Evolutionary conservation across 2,113 vertebrate species (phyloP), one percentile per base, ranked within the genome.

Genomic region (Rattus rattus): DNA sequence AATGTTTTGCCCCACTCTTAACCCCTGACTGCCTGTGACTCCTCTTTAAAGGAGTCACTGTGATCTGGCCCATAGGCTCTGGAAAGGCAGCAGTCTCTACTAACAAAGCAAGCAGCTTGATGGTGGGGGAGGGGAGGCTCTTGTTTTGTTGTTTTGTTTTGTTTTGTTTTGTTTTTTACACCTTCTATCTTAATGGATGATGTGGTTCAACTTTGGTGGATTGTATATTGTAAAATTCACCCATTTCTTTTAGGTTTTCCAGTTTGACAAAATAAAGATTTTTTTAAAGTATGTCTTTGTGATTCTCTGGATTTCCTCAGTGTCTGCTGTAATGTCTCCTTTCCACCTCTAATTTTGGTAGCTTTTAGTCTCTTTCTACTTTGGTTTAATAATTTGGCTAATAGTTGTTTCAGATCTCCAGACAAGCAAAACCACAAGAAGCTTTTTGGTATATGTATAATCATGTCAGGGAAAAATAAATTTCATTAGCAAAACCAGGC

Each of bases 401-500:
- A 33, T 19, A 79, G 16, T 79, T 79, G 12, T 79, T 96, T 93
- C 52, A 94, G 54, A 79, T 93, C 12, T 52, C 1, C 22, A 24
- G 10, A 94, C 13, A 90, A 92, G 90, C 43, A 90, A 98, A 95
- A 67, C n/a, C 54, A 92, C 67, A 67, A 92, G 77, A 63, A 24
- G 2, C 39, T 85, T 39, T 30, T 91, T 69, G 76, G n/a, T 76
- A 59, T 70, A 49, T 92, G 30, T 90, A 12, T 67, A 90, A 94
- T 96, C 92, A 94, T 30, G 63, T 14, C 47, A 95, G 30, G 89
- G 70, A 72, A 85, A 80, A 94, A 81, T 65, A 14, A 76, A 30
- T 54, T 81, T 94, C 72, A 86, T 2, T 94, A 20, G 54, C 7
- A 1, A 77, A 56, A 80, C 36, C 5, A 28, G 22, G 65, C 95